phyloP scores from a whole-genome alignment of 2,797 vertebrate species.

The Poecilia gillii region DNA sequence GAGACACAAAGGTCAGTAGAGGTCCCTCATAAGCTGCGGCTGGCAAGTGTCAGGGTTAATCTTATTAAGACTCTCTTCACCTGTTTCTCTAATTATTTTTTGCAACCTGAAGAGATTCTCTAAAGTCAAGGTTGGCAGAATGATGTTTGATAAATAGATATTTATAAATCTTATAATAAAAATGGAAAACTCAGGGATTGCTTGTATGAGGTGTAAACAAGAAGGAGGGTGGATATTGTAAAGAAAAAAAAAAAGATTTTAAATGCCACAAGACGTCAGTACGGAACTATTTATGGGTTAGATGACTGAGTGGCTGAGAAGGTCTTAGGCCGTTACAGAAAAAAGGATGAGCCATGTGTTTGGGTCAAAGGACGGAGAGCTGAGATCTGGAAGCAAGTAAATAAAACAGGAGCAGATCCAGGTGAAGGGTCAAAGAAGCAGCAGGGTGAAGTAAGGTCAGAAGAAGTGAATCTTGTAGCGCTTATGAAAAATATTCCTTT shows the following conservation, averaged over 20 bases:
- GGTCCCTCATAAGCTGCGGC: constrained; percentile 67
- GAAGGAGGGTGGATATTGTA: neutral
- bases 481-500: neutral
- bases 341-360: constrained; percentile 11
- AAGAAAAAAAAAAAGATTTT: constrained; percentile 26
- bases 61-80: constrained; percentile 76
- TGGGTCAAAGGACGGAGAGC: constrained; percentile 32
- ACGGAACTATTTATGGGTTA: constrained; percentile 8
- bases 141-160: neutral
- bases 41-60: constrained; percentile 78
- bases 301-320: constrained; percentile 6
- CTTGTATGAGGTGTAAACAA: neutral
- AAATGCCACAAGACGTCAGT: constrained; percentile 11
- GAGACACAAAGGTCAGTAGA: constrained; percentile 64
- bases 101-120: neutral
- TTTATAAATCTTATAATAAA: neutral
- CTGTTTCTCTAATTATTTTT: constrained; percentile 36
- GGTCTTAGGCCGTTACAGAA: constrained; percentile 8
- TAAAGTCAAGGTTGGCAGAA: neutral
- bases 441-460: neutral
- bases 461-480: neutral
- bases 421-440: constrained; percentile 22
- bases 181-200: neutral
- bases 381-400: constrained; percentile 18
- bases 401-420: neutral